Evolutionary conservation across 1,140 invertebrate species (phyloP).

Genomic region (Mercenaria mercenaria): DNA sequence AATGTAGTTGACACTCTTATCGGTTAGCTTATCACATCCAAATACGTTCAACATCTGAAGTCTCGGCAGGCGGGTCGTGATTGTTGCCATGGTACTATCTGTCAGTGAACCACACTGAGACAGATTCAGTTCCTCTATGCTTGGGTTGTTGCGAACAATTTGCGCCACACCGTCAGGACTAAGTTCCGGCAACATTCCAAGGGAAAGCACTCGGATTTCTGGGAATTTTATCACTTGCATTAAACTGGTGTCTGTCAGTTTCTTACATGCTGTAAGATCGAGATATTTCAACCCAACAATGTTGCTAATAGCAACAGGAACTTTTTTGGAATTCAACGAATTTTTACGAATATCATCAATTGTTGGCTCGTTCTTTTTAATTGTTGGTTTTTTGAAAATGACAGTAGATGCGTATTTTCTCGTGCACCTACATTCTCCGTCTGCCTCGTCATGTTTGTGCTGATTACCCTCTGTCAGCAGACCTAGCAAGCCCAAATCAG

Average conservation of each 20-base stretch:
- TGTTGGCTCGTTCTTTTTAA: slow-evolving; percentile 86
- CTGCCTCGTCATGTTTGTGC: slow-evolving; percentile 57
- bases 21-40: slow-evolving; percentile 90
- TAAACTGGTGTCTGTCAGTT: slow-evolving; percentile 90
- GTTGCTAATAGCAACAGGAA: slow-evolving; percentile 87
- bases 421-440: slow-evolving; percentile 74
- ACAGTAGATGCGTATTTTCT: slow-evolving; percentile 69
- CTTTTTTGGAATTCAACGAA: slow-evolving; percentile 20
- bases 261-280: slow-evolving; percentile 90
- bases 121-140: slow-evolving; percentile 90
- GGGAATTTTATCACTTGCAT: slow-evolving; percentile 89
- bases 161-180: slow-evolving; percentile 89
- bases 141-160: slow-evolving; percentile 89
- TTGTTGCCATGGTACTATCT: slow-evolving; percentile 89
- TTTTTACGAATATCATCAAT: slow-evolving; percentile 84
- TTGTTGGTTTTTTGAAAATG: slow-evolving; percentile 80
- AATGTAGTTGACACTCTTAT: slow-evolving; percentile 89
- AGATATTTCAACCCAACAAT: slow-evolving; percentile 87
- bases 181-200: slow-evolving; percentile 90
- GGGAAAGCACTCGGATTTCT: slow-evolving; percentile 88
- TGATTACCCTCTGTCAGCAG: slow-evolving; percentile 63
- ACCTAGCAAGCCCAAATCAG: slow-evolving; percentile 89
- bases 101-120: slow-evolving; percentile 88
- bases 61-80: slow-evolving; percentile 88
- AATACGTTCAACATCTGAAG: slow-evolving; percentile 89